Evolutionary conservation across 2,113 vertebrate genomes (phyloP), one percentile per base, ranked within the genome.

Genomic region (Sturnira hondurensis): DNA sequence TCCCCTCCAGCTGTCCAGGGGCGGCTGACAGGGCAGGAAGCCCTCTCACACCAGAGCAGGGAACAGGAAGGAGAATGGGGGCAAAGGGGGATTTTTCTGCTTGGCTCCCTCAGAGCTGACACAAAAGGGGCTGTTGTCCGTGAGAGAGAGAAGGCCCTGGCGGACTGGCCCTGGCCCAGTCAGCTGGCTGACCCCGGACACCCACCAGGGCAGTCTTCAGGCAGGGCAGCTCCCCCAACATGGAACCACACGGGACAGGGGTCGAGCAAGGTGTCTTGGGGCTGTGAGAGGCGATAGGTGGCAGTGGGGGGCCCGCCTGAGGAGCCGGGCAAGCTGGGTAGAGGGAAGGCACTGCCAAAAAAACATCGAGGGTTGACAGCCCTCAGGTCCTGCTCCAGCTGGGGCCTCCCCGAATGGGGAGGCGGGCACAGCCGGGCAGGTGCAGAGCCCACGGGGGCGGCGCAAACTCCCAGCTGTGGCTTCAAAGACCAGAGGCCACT

Each of bases 111-210:
- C 71, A 2, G 61, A 33, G n/a, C 4, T 0, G 2, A 52, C 24
- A 33, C 89, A 96, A 97, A 95, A 97, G 82, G 50, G 19, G 12
- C 93, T 0, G 15, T 92, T 95, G 97, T 97, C 88, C 28, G 0
- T 1, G 5, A 43, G 31, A 10, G 19, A 41, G 67, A 4, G 7
- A 28, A 52, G 61, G 81, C 95, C 16, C 3, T 36, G 65, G 41
- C 0, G 50, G 94, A 74, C 95, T 81, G 96, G 96, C 95, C 45
- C 26, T 0, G 7, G 58, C 52, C 65, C 94, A 86, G 4, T 3
- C 4, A 0, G 56, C n/a, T 73, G 31, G 95, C 65, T 11, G 1
- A 1, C 31, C 88, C 2, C 0, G 85, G 81, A n/a, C 10, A 11
- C 15, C 86, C 56, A 71, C 70, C 52, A 10, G 92, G 91, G 95